Conservation (phyloP, 2,113 vertebrate genomes). For the Nettapus auritus region DNA sequence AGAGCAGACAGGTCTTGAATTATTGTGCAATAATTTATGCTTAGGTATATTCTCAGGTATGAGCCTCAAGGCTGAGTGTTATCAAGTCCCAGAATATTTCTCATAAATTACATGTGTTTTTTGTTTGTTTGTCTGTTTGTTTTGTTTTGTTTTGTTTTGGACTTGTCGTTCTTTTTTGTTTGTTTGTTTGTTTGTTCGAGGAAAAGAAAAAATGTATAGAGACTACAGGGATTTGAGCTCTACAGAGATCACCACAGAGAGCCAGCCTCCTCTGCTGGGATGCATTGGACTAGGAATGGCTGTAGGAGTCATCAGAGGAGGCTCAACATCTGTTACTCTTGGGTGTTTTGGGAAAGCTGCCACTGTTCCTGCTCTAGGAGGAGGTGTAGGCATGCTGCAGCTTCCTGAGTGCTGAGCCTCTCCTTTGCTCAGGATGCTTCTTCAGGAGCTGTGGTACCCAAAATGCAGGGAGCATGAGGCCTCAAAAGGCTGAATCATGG, state of each 20-base stretch:
- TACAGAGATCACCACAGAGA: not conserved
- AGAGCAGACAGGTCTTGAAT: slow-evolving; percentile 59
- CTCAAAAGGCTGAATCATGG: not conserved
- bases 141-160: no score
- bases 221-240: not conserved
- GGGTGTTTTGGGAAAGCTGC: not conserved
- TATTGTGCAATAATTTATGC: slow-evolving; percentile 55
- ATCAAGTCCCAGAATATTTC: slow-evolving; percentile 13
- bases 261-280: not conserved
- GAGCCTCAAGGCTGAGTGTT: slow-evolving; percentile 1
- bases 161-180: no score
- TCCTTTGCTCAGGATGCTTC: not conserved
- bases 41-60: slow-evolving; percentile 36
- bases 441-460: not conserved
- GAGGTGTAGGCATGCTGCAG: not conserved
- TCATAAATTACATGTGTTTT: not conserved
- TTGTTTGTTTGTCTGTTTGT: not conserved
- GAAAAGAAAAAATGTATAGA: not conserved
- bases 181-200: no score
- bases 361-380: not conserved
- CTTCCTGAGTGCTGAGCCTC: not conserved
- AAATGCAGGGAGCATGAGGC: not conserved
- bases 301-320: not conserved
- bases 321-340: not conserved
- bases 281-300: not conserved